These are phyloP conservation scores for Lasioglossum malachurum DNA, from an alignment of 2,888 invertebrate species.

Conservation along the genomic window DNA sequence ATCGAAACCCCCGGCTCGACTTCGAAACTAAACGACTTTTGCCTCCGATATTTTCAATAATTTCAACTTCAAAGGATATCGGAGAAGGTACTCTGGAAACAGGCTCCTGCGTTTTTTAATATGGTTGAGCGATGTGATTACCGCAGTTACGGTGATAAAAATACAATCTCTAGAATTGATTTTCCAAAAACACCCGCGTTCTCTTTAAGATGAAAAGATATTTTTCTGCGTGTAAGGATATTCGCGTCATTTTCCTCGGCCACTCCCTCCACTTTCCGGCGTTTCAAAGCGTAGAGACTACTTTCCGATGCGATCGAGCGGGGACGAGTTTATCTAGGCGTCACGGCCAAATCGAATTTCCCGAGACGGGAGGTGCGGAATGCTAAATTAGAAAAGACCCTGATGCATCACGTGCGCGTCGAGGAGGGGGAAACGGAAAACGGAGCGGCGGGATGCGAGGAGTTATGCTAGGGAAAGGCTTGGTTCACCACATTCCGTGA, in stretches of 20 bases:
- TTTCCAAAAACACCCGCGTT: too few species aligned
- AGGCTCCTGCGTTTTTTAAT: neutral
- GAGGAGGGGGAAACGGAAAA: slow-evolving; percentile 41
- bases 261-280: slow-evolving; percentile 15
- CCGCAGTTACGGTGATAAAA: neutral
- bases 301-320: slow-evolving; percentile 20
- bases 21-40: neutral
- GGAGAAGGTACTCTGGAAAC: neutral
- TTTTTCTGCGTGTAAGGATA: neutral
- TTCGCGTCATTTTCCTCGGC: neutral
- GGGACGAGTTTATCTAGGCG: slow-evolving; percentile 62
- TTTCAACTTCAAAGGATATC: slow-evolving; percentile 23
- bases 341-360: slow-evolving; percentile 67
- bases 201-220: slow-evolving; percentile 9
- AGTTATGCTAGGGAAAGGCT: neutral
- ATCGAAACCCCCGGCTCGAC: slow-evolving; percentile 1
- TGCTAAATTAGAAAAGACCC: slow-evolving; percentile 68
- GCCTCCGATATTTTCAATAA: slow-evolving; percentile 22
- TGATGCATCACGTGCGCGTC: slow-evolving; percentile 49
- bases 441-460: neutral
- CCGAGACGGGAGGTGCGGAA: slow-evolving; percentile 57
- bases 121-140: neutral
- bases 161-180: too few species aligned
- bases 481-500: slow-evolving; percentile 54
- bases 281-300: slow-evolving; percentile 37